These are phyloP conservation scores for Acropora tenuis DNA, from an alignment of 64 coral and sea anemone genomes.

Conservation along the genomic window DNA sequence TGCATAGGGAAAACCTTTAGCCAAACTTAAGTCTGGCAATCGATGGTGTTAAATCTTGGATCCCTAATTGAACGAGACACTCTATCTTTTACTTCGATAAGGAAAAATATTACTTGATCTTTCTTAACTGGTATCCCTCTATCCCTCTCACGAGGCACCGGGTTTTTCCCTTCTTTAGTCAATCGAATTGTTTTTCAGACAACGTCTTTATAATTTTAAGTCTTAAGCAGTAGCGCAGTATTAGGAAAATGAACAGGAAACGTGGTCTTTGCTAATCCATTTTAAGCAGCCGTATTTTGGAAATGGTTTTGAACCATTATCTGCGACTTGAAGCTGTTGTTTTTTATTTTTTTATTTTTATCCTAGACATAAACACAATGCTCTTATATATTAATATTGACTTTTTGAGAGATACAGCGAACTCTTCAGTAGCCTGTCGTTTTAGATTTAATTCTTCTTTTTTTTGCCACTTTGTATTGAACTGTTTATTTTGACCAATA, in stretches of 20 bases:
- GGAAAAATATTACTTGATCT: no score
- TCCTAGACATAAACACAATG: constrained; percentile 5
- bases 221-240: not conserved
- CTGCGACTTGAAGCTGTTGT: not conserved
- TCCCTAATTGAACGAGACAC: no score
- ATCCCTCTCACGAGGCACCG: no score
- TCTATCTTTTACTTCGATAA: no score
- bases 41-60: no score
- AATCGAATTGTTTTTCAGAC: not conserved
- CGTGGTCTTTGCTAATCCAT: not conserved
- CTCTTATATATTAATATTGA: not conserved
- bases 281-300: constrained; percentile 10
- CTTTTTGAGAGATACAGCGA: not conserved
- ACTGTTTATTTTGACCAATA: not conserved
- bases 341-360: not conserved
- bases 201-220: not conserved
- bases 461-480: not conserved
- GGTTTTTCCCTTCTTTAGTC: not conserved
- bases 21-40: no score
- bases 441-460: not conserved
- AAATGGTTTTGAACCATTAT: constrained; percentile 13
- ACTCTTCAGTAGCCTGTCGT: not conserved
- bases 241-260: constrained; percentile 28
- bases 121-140: no score
- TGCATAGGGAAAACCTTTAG: no score